These are phyloP conservation scores for Laterallus jamaicensis DNA, from an alignment of 2,113 vertebrate species.

Conservation along the genomic window DNA sequence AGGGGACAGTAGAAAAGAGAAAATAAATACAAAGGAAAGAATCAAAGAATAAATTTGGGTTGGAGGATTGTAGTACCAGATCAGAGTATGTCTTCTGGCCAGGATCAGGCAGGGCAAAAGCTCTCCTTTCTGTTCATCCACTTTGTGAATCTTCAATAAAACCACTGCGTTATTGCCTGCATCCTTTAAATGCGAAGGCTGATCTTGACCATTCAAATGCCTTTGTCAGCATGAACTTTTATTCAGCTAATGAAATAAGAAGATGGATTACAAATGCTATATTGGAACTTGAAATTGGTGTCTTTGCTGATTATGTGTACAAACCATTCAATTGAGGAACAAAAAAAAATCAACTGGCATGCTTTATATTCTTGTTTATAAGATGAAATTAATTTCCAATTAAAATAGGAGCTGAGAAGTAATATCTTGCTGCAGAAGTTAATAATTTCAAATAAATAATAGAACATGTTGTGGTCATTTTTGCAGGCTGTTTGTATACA, in stretches of 20 bases:
- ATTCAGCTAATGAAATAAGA: not conserved
- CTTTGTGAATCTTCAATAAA: not conserved
- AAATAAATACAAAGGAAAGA: not conserved
- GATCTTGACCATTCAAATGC: not conserved
- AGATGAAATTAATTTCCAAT: slow-evolving; percentile 4
- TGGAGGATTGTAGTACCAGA: not conserved
- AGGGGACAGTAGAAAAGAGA: not conserved
- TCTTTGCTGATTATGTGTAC: not conserved
- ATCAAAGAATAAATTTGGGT: not conserved
- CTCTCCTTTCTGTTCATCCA: not conserved
- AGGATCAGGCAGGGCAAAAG: not conserved
- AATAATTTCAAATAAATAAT: slow-evolving; percentile 19
- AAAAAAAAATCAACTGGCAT: not conserved
- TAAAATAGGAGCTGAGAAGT: not conserved
- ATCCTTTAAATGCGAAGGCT: not conserved
- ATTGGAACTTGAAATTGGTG: not conserved
- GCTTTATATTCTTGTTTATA: not conserved
- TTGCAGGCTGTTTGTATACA: not conserved
- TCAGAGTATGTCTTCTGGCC: not conserved
- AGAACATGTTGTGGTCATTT: not conserved
- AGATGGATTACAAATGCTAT: not conserved
- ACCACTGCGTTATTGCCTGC: not conserved
- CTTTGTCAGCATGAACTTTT: not conserved
- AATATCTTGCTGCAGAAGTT: not conserved
- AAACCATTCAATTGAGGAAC: not conserved